Conservation (phyloP, 92 coral and sea anemone species). For the Virgularia gustaviana region DNA sequence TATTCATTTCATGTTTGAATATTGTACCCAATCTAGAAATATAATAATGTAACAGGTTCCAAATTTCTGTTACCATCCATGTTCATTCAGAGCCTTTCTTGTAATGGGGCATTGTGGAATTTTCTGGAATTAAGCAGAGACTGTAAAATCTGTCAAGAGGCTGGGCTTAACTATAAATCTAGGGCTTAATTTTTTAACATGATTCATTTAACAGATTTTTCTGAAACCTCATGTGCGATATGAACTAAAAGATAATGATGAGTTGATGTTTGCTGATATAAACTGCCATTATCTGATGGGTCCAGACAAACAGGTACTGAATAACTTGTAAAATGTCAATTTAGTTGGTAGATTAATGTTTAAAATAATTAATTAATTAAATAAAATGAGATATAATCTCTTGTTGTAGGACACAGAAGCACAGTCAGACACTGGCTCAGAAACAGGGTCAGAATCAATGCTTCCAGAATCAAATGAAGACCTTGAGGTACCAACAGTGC, state of each 20-base stretch:
- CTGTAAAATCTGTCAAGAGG: neutral
- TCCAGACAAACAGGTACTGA: no score
- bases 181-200: neutral
- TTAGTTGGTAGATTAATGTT: no score
- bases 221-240: slow-evolving; percentile 76
- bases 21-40: no score
- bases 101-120: neutral
- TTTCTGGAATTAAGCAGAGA: neutral
- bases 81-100: no score
- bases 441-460: slow-evolving; percentile 96
- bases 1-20: no score
- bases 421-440: slow-evolving; percentile 69
- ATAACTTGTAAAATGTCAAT: neutral
- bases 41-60: no score
- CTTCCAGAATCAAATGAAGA: slow-evolving; percentile 49
- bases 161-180: neutral
- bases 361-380: no score
- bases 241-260: slow-evolving; percentile 74
- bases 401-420: slow-evolving; percentile 58
- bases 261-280: slow-evolving; percentile 78
- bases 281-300: slow-evolving; percentile 73
- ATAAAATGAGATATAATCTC: no score
- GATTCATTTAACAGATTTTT: slow-evolving; percentile 44
- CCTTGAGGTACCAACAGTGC: slow-evolving; percentile 54
- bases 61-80: no score